These are phyloP conservation scores for Taurulus bubalis DNA, from an alignment of 2,113 vertebrate genomes.

Conservation along the genomic window DNA sequence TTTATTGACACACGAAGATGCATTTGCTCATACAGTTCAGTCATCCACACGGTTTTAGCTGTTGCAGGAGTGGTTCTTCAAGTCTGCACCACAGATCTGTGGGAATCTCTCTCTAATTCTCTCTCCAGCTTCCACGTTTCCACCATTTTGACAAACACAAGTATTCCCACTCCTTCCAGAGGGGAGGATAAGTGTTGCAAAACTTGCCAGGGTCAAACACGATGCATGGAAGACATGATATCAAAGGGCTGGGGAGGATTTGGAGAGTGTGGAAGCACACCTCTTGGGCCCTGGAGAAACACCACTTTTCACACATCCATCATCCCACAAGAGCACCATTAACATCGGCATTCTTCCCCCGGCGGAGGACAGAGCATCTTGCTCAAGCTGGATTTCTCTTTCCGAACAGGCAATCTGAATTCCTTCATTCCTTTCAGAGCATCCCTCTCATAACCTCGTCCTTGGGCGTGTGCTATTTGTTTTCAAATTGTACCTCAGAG, in stretches of 20 bases:
- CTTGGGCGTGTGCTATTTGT: slow-evolving; percentile 16
- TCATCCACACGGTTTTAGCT: slow-evolving; percentile 8
- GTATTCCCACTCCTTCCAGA: slow-evolving; percentile 68
- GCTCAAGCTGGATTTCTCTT: slow-evolving; percentile 17
- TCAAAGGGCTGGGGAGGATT: slow-evolving; percentile 48
- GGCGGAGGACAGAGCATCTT: slow-evolving; percentile 19
- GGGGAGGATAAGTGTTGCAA: slow-evolving; percentile 45
- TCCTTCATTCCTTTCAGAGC: slow-evolving; percentile 50
- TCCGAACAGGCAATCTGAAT: slow-evolving; percentile 54
- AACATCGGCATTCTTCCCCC: slow-evolving; percentile 43
- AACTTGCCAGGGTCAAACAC: slow-evolving; percentile 40
- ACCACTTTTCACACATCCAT: slow-evolving; percentile 60
- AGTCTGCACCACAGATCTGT: slow-evolving; percentile 24
- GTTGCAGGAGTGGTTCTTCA: slow-evolving; percentile 29
- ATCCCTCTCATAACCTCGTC: slow-evolving; percentile 41
- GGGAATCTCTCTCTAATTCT: slow-evolving; percentile 22
- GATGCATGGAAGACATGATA: slow-evolving; percentile 46
- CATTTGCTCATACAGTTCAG: neutral
- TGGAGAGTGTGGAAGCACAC: slow-evolving; percentile 43
- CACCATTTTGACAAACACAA: slow-evolving; percentile 54
- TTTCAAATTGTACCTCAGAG: slow-evolving; percentile 14
- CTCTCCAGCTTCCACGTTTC: slow-evolving; percentile 47
- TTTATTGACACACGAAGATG: slow-evolving; percentile 39
- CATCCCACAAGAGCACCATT: slow-evolving; percentile 57
- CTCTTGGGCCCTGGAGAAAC: slow-evolving; percentile 46